Conservation (phyloP, 1,140 invertebrate genomes). For the Meloidogyne exigua region DNA sequence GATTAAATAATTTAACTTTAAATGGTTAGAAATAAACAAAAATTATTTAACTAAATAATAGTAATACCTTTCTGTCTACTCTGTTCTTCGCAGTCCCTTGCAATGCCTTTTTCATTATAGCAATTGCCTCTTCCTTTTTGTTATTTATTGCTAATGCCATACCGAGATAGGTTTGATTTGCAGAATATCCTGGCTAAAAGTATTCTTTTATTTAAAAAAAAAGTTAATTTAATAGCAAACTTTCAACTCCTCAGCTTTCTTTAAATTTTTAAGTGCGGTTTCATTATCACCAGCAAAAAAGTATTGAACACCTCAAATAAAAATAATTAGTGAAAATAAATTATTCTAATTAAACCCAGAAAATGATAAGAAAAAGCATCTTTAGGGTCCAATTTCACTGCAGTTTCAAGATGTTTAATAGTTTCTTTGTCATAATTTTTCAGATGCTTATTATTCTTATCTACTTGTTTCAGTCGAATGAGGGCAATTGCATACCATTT, state of each 20-base stretch:
- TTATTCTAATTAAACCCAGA: slow-evolving; percentile 38
- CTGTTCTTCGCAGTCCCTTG: slow-evolving; percentile 35
- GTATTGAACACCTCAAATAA: slow-evolving; percentile 35
- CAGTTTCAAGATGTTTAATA: slow-evolving; percentile 44
- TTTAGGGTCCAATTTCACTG: slow-evolving; percentile 43
- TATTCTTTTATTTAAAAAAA: not conserved
- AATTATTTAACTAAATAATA: not conserved
- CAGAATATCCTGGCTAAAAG: slow-evolving; percentile 41
- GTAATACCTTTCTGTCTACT: slow-evolving; percentile 42
- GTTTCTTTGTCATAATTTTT: slow-evolving; percentile 26
- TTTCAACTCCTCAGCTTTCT: slow-evolving; percentile 49
- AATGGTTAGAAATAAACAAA: not conserved
- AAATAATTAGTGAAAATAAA: not conserved
- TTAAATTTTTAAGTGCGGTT: slow-evolving; percentile 40
- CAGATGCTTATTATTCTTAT: slow-evolving; percentile 28
- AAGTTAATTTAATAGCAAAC: slow-evolving; percentile 1
- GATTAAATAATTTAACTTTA: not conserved
- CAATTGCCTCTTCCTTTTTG: slow-evolving; percentile 44
- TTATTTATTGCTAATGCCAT: slow-evolving; percentile 16
- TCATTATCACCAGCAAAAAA: slow-evolving; percentile 41
- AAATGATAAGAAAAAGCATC: slow-evolving; percentile 49
- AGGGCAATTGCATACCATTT: slow-evolving; percentile 53
- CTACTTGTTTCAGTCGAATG: slow-evolving; percentile 25
- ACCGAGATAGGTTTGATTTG: slow-evolving; percentile 48
- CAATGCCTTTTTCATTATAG: slow-evolving; percentile 39